These are phyloP conservation scores for Chelon labrosus DNA, from an alignment of 2,797 vertebrate genomes.

Conservation along the genomic window DNA sequence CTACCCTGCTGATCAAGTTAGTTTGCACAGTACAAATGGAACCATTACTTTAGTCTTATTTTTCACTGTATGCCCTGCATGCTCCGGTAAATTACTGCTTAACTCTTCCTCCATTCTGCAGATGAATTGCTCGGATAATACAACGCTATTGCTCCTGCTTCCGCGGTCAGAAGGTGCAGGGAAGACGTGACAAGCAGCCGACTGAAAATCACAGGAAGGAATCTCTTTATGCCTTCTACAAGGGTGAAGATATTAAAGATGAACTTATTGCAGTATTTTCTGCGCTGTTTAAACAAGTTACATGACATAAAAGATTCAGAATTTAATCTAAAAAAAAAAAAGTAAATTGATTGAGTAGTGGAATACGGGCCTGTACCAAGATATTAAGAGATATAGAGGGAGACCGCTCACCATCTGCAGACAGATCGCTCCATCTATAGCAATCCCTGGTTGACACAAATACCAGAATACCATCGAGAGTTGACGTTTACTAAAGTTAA, in stretches of 20 bases:
- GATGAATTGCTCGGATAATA: conserved; percentile 57
- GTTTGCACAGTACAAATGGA: conserved; percentile 53
- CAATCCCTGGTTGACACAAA: background rate
- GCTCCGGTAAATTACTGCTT: conserved; percentile 43
- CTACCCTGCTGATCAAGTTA: conserved; percentile 41
- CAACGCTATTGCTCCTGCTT: conserved; percentile 25
- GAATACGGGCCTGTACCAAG: background rate
- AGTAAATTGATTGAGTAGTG: background rate
- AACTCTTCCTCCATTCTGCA: conserved; percentile 33
- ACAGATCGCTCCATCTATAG: background rate
- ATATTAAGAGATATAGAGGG: background rate
- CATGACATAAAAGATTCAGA: background rate
- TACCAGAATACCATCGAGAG: background rate
- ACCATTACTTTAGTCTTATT: conserved; percentile 51
- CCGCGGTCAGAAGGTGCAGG: conserved; percentile 27
- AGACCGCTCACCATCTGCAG: background rate
- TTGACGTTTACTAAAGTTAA: background rate
- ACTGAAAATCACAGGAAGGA: background rate
- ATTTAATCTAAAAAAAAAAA: background rate
- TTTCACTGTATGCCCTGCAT: conserved; percentile 31
- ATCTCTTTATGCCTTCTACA: background rate
- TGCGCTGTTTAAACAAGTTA: background rate
- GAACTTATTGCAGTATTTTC: background rate
- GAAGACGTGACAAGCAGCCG: conserved; percentile 21
- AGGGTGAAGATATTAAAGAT: background rate